Conservation (phyloP, 2,797 vertebrate species). For the Parauchenoglanis ngamensis region DNA sequence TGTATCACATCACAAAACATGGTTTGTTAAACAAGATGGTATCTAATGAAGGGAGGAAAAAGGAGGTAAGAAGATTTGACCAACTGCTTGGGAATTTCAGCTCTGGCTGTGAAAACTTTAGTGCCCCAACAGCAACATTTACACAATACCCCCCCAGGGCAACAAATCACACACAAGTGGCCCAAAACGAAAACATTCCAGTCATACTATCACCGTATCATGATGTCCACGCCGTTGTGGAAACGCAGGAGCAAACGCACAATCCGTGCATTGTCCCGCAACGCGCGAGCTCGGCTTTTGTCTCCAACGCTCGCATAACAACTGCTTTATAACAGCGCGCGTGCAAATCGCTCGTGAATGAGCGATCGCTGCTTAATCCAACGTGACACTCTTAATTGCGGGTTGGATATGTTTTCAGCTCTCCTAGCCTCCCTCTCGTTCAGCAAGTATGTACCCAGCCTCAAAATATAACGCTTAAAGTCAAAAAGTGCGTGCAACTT, state of each 20-base stretch:
- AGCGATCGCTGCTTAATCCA: slow-evolving; percentile 37
- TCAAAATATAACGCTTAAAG: neutral
- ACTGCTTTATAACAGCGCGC: slow-evolving; percentile 27
- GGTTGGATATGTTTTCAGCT: neutral
- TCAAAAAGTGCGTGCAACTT: neutral
- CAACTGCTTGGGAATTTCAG: slow-evolving; percentile 24
- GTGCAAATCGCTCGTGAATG: slow-evolving; percentile 46
- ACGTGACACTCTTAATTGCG: slow-evolving; percentile 39
- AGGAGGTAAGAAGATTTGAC: neutral
- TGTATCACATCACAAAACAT: slow-evolving; percentile 16
- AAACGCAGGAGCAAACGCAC: slow-evolving; percentile 22
- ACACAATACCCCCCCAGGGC: slow-evolving; percentile 14
- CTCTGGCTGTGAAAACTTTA: slow-evolving; percentile 36
- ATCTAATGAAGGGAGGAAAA: neutral
- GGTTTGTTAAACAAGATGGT: slow-evolving; percentile 3
- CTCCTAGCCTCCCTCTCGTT: neutral
- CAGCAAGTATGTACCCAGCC: neutral
- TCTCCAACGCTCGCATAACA: slow-evolving; percentile 44
- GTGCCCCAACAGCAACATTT: slow-evolving; percentile 44
- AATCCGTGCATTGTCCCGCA: slow-evolving; percentile 55
- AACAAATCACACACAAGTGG: slow-evolving; percentile 37
- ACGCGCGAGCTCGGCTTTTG: slow-evolving; percentile 55
- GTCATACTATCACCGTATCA: slow-evolving; percentile 42
- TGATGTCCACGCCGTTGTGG: neutral
- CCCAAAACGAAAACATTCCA: slow-evolving; percentile 55